Percentiles rank a stretch among this genome's conserved stretches.
Evolutionary conservation across 2,888 invertebrate species (phyloP).

Genomic region (Steromphala cineraria): DNA sequence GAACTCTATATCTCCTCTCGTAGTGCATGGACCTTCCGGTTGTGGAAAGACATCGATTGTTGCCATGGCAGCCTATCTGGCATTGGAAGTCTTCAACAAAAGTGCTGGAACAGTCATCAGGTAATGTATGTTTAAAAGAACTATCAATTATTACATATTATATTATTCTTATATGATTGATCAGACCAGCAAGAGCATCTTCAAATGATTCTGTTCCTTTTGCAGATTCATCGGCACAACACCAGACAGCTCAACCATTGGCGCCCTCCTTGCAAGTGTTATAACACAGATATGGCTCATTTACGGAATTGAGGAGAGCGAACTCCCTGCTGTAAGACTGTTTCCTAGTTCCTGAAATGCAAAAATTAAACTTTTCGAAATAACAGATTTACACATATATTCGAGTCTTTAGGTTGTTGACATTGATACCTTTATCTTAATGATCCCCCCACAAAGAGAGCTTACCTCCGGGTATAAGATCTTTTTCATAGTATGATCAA

Average conservation of each 20-base stretch:
- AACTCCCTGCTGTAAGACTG: not conserved
- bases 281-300: slow-evolving; percentile 19
- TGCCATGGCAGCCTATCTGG: slow-evolving; percentile 80
- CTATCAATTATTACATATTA: too few relatives aligned
- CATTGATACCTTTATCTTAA: too few relatives aligned
- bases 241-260: slow-evolving; percentile 42
- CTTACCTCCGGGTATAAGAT: too few relatives aligned
- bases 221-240: slow-evolving; percentile 50
- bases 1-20: slow-evolving; percentile 79
- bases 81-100: slow-evolving; percentile 41
- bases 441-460: too few relatives aligned
- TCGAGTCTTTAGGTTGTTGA: too few relatives aligned
- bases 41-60: slow-evolving; percentile 89
- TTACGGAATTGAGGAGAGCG: not conserved
- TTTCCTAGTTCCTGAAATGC: too few relatives aligned
- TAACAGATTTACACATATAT: too few relatives aligned
- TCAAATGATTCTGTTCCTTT: not conserved
- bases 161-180: too few relatives aligned
- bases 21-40: slow-evolving; percentile 86
- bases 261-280: slow-evolving; percentile 25
- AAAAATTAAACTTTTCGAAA: too few relatives aligned
- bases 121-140: slow-evolving; percentile 27
- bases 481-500: too few relatives aligned
- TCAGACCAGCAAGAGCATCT: not conserved
- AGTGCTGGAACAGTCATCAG: slow-evolving; percentile 49